Percentiles rank a stretch among this genome's conserved stretches.
phyloP scores from a whole-genome alignment of 2,888 invertebrate species.

The Poecilus cupreus region DNA sequence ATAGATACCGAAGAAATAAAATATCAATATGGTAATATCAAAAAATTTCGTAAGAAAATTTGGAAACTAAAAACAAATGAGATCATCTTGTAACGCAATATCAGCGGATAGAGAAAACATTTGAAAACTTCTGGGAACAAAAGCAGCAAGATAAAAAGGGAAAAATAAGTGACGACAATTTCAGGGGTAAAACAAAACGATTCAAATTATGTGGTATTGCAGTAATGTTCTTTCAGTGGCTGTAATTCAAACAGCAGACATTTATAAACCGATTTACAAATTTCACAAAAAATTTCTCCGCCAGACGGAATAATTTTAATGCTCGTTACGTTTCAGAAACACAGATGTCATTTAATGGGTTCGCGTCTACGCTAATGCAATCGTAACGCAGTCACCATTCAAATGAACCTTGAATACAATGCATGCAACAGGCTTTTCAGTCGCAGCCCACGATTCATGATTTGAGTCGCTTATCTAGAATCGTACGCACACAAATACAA shows the following conservation, averaged over 20 bases:
- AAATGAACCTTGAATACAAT: constrained; percentile 50
- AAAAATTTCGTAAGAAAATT: too few species aligned
- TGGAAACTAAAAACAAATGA: too few species aligned
- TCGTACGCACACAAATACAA: constrained; percentile 38
- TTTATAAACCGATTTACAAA: constrained; percentile 21
- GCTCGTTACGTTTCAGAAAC: constrained; percentile 35
- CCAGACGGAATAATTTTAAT: not conserved
- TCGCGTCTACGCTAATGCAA: constrained; percentile 38
- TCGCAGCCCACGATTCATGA: constrained; percentile 15
- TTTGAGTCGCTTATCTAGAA: constrained; percentile 40
- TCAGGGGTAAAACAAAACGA: too few species aligned
- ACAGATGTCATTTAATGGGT: constrained; percentile 46
- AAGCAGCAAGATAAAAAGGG: too few species aligned
- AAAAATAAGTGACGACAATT: too few species aligned
- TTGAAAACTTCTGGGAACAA: too few species aligned
- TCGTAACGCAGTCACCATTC: not conserved
- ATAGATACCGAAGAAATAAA: not conserved
- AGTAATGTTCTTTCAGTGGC: not conserved
- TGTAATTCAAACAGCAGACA: not conserved
- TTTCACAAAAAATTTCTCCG: constrained; percentile 15
- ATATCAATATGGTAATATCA: too few species aligned
- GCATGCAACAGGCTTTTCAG: constrained; percentile 49
- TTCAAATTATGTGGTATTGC: not conserved
- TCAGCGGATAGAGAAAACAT: too few species aligned
- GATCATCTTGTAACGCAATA: too few species aligned